phyloP scores from a whole-genome alignment of 2,797 vertebrate species.

The Ctenopoma kingsleyae region DNA sequence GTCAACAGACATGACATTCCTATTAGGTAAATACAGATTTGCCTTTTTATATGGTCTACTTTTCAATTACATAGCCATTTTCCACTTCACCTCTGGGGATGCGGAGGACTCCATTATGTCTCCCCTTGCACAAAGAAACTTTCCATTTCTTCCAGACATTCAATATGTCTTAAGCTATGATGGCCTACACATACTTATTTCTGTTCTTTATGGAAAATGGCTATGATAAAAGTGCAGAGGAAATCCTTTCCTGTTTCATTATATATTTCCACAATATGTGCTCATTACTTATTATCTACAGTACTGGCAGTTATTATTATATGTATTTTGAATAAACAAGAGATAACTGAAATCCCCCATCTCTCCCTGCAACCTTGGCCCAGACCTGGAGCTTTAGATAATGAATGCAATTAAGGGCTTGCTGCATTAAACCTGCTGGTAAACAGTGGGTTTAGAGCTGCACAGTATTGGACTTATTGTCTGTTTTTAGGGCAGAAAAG shows the following conservation, averaged over 20 bases:
- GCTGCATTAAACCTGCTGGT: constrained; percentile 80
- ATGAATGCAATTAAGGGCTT: constrained; percentile 86
- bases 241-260: constrained; percentile 76
- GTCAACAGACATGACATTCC: constrained; percentile 21
- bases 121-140: constrained; percentile 65
- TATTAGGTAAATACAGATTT: constrained; percentile 39
- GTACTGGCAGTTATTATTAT: constrained; percentile 78
- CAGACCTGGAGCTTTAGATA: constrained; percentile 84
- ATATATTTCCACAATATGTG: constrained; percentile 80
- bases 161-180: constrained; percentile 71
- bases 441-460: constrained; percentile 77
- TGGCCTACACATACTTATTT: constrained; percentile 71
- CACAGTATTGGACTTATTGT: constrained; percentile 68
- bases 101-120: constrained; percentile 69
- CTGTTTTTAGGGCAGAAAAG: constrained; percentile 66
- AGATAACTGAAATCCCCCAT: constrained; percentile 85
- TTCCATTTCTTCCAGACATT: constrained; percentile 71
- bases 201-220: constrained; percentile 71
- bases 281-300: constrained; percentile 83
- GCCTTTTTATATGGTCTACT: constrained; percentile 43
- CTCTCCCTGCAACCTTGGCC: constrained; percentile 76
- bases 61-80: constrained; percentile 73
- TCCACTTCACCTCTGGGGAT: constrained; percentile 59
- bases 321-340: constrained; percentile 85
- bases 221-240: constrained; percentile 76